phyloP scores from a whole-genome alignment of 35 echinoderm and acorn worm genomes.

The Diadema setosum region DNA sequence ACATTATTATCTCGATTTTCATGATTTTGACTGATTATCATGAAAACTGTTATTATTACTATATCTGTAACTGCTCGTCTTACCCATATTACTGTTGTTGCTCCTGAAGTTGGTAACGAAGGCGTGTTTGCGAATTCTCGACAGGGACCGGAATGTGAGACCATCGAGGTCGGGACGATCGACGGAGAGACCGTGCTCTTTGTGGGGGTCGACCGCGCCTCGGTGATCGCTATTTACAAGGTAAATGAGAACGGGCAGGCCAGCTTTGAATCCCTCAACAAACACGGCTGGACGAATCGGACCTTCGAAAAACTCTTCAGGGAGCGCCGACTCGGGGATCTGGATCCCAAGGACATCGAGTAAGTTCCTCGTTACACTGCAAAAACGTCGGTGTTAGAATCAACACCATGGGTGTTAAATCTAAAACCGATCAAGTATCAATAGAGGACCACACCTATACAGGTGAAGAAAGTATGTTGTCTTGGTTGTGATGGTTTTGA shows the following conservation, averaged over 20 bases:
- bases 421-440: too few relatives aligned
- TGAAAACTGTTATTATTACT: background rate
- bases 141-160: slow-evolving; percentile 29
- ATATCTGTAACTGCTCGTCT: background rate
- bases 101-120: background rate
- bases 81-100: background rate
- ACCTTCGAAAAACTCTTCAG: slow-evolving; percentile 12
- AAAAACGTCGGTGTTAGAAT: too few relatives aligned
- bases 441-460: background rate
- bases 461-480: background rate
- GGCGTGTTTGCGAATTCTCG: too few relatives aligned
- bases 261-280: background rate
- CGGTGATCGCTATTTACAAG: slow-evolving; percentile 17
- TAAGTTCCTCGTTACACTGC: background rate
- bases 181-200: slow-evolving; percentile 10
- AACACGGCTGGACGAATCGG: background rate
- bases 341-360: slow-evolving; percentile 29
- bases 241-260: background rate
- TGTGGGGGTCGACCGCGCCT: slow-evolving; percentile 22
- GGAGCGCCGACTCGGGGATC: background rate
- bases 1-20: too few relatives aligned
- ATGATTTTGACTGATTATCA: too few relatives aligned
- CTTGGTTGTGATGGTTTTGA: too few relatives aligned
- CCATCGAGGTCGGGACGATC: slow-evolving; percentile 2
- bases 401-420: too few relatives aligned